These are phyloP conservation scores for Sardinella longiceps DNA, from an alignment of 2,797 vertebrate species.

Conservation along the genomic window DNA sequence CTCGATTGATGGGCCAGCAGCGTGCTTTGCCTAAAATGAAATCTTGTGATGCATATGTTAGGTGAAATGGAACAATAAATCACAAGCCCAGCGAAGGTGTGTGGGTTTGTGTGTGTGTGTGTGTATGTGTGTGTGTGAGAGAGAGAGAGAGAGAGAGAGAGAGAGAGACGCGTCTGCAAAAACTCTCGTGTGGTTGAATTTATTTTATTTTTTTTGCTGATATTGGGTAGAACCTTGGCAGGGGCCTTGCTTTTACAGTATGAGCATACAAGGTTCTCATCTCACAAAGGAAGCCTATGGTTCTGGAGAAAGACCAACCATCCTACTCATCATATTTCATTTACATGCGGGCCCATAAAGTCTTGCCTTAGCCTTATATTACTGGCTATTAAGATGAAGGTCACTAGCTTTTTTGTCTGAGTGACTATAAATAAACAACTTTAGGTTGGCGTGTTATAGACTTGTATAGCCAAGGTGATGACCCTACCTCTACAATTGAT, in stretches of 20 bases:
- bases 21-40: constrained; percentile 38
- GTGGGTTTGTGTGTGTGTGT: constrained; percentile 30
- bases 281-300: constrained; percentile 31
- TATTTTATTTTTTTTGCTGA: not conserved
- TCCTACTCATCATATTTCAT: constrained; percentile 31
- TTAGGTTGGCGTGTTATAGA: not conserved
- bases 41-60: constrained; percentile 44
- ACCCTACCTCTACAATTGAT: not conserved
- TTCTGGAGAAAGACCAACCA: not conserved
- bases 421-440: constrained; percentile 7
- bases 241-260: constrained; percentile 19
- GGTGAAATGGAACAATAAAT: constrained; percentile 48
- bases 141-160: too few species aligned
- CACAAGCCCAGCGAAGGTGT: constrained; percentile 7
- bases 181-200: not conserved
- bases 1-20: constrained; percentile 33
- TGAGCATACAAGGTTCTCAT: constrained; percentile 26
- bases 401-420: constrained; percentile 42
- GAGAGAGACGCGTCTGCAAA: too few species aligned
- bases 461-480: not conserved
- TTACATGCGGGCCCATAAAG: constrained; percentile 50
- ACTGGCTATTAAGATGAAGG: constrained; percentile 49
- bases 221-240: constrained; percentile 8
- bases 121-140: not conserved
- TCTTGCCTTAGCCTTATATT: constrained; percentile 44